These are phyloP conservation scores for Leptatherina wallacei DNA, from an alignment of 2,797 vertebrate genomes.

Conservation along the genomic window DNA sequence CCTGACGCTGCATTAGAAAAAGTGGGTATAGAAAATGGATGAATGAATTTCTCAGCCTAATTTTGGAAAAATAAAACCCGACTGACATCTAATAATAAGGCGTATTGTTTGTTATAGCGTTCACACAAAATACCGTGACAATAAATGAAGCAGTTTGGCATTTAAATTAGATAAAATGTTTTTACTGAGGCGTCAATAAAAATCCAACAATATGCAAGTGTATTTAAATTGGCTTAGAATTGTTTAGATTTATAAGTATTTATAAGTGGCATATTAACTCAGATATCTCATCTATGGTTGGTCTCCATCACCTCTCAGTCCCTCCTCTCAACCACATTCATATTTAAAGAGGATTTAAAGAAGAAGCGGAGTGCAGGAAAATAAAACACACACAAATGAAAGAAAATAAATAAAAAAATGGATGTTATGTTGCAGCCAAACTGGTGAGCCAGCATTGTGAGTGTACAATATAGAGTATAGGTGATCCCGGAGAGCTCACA, in stretches of 20 bases:
- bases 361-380: slow-evolving; percentile 38
- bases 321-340: slow-evolving; percentile 62
- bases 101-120: too few species aligned
- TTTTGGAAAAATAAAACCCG: background rate
- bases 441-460: slow-evolving; percentile 78
- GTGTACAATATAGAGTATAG: slow-evolving; percentile 80
- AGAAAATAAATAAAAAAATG: background rate
- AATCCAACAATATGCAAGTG: slow-evolving; percentile 18
- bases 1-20: too few species aligned
- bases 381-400: slow-evolving; percentile 28
- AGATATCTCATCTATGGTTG: slow-evolving; percentile 69
- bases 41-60: background rate
- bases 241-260: slow-evolving; percentile 54
- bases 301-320: slow-evolving; percentile 66
- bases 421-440: slow-evolving; percentile 71
- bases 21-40: too few species aligned
- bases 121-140: slow-evolving; percentile 7
- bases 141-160: slow-evolving; percentile 30
- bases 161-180: slow-evolving; percentile 31
- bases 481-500: slow-evolving; percentile 82
- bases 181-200: slow-evolving; percentile 1
- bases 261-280: slow-evolving; percentile 71
- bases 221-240: too few species aligned
- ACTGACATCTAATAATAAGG: background rate
- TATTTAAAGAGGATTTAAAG: slow-evolving; percentile 50